phyloP scores from a whole-genome alignment of 92 coral and sea anemone genomes.

The Phenganax subtilis region DNA sequence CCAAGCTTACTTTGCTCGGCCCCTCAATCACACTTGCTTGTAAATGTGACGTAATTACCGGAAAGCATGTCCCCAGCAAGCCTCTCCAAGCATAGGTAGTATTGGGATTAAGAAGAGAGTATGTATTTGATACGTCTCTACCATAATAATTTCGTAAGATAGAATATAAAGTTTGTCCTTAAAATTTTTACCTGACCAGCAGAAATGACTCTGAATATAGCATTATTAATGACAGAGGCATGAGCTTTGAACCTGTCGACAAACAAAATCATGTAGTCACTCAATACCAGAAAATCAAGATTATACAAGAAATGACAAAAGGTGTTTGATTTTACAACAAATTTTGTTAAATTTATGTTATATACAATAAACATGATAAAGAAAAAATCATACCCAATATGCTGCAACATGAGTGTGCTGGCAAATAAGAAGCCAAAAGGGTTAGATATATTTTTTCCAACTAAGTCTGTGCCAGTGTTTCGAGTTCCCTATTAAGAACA shows the following conservation, averaged over 20 bases:
- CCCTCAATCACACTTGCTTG: too few species aligned
- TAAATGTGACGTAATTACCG: too few species aligned
- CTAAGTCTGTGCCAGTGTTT: slow-evolving; percentile 74
- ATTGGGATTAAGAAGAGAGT: too few species aligned
- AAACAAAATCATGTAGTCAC: background rate
- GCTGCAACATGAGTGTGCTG: slow-evolving; percentile 89
- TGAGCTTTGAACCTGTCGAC: slow-evolving; percentile 72
- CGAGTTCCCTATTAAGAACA: slow-evolving; percentile 66
- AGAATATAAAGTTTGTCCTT: background rate
- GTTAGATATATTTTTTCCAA: slow-evolving; percentile 67
- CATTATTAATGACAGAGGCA: slow-evolving; percentile 83
- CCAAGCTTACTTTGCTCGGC: too few species aligned
- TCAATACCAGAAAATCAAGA: background rate
- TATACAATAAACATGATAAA: background rate
- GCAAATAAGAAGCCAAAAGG: slow-evolving; percentile 93
- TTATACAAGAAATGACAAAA: background rate
- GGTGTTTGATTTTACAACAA: too few species aligned
- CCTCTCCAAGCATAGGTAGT: too few species aligned
- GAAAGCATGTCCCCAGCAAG: too few species aligned
- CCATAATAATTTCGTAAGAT: background rate
- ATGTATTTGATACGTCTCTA: background rate
- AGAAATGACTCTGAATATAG: slow-evolving; percentile 70
- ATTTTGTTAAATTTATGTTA: background rate
- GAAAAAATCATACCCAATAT: slow-evolving; percentile 68
- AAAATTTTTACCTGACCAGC: slow-evolving; percentile 67